Evolutionary conservation across 1,140 invertebrate genomes (phyloP).

Genomic region (Manduca sexta): DNA sequence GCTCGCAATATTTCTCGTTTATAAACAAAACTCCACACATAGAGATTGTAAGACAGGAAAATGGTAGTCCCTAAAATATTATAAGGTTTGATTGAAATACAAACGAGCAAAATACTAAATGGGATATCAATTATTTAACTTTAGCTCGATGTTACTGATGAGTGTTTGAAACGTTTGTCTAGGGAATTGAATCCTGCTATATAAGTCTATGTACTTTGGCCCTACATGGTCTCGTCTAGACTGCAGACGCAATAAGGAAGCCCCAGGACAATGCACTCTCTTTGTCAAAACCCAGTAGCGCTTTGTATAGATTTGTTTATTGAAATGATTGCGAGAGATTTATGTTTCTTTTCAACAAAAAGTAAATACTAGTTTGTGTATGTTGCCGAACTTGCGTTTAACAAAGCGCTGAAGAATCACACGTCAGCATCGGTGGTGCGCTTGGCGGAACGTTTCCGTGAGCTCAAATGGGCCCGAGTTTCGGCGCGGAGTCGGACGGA

Average conservation of each 20-base stretch:
- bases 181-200: conserved; percentile 10
- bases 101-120: too few species aligned
- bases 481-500: not conserved
- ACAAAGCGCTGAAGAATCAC: too few species aligned
- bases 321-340: not conserved
- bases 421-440: too few species aligned
- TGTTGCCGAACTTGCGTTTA: too few species aligned
- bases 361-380: too few species aligned
- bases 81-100: too few species aligned
- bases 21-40: too few species aligned
- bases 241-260: conserved; percentile 33
- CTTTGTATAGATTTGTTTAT: not conserved
- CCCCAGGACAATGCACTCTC: conserved; percentile 28
- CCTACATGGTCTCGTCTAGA: conserved; percentile 34
- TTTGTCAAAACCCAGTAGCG: not conserved
- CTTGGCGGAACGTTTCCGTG: not conserved
- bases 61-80: too few species aligned
- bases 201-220: conserved; percentile 18
- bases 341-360: not conserved
- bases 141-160: not conserved
- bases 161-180: not conserved
- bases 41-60: too few species aligned
- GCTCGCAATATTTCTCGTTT: too few species aligned
- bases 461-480: not conserved
- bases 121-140: not conserved